phyloP scores from a whole-genome alignment of 2,113 vertebrate genomes.

The Plectropomus leopardus region DNA sequence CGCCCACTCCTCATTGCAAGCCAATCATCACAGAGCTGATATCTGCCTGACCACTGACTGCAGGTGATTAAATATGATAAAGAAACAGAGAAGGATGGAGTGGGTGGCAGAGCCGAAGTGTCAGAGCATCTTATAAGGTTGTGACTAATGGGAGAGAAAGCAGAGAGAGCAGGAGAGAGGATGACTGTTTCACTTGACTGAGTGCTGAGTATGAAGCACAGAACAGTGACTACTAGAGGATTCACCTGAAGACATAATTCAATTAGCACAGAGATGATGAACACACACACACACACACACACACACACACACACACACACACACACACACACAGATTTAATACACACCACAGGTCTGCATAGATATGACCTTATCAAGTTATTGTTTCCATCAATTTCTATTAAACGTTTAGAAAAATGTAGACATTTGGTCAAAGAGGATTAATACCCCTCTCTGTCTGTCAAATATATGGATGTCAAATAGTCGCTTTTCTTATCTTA shows the following conservation, averaged over 20 bases:
- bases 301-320: conserved; percentile 23
- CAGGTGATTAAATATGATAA: conserved; percentile 75
- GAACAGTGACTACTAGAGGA: conserved; percentile 28
- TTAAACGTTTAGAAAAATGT: neutral
- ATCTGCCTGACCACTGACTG: conserved; percentile 71
- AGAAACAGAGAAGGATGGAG: conserved; percentile 52
- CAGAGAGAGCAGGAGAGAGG: conserved; percentile 13
- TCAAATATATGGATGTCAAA: neutral
- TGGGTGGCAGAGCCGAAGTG: conserved; percentile 46
- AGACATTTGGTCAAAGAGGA: no score
- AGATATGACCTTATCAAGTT: neutral
- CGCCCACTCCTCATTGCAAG: conserved; percentile 80
- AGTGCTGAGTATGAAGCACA: conserved; percentile 43
- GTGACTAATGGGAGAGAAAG: conserved; percentile 54
- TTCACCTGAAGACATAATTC: conserved; percentile 47
- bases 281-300: no score
- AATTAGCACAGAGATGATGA: neutral
- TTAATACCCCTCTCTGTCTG: neutral
- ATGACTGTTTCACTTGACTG: conserved; percentile 44
- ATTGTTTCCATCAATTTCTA: neutral
- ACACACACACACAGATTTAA: conserved; percentile 18
- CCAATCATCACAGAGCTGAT: conserved; percentile 69
- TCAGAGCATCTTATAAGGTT: conserved; percentile 54
- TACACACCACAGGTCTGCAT: neutral
- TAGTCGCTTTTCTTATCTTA: neutral